Conservation (phyloP, 2,888 invertebrate species). For the Papilio protenor region DNA sequence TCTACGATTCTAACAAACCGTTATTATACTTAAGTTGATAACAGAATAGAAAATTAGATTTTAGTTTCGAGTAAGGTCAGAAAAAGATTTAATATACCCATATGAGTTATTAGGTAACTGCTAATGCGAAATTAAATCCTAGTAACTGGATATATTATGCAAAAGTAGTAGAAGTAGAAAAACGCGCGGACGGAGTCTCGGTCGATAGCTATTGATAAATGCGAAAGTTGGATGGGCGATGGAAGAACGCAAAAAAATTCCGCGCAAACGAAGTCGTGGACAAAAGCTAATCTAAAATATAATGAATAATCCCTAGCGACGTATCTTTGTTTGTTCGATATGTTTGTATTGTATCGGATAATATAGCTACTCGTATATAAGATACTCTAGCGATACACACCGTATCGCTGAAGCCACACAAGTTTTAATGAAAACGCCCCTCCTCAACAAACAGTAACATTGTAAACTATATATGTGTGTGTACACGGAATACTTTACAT, state of each 20-base stretch:
- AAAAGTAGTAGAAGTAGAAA: too few species aligned
- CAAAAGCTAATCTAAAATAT: background rate
- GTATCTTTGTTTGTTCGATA: background rate
- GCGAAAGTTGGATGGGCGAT: too few species aligned
- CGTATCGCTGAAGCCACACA: conserved; percentile 65
- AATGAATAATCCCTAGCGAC: background rate
- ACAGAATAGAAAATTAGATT: background rate
- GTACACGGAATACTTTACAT: conserved; percentile 39
- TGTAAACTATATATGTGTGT: conserved; percentile 27
- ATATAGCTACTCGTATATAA: conserved; percentile 23
- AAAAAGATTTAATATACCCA: background rate
- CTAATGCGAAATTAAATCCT: too few species aligned
- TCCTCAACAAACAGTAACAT: conserved; percentile 52
- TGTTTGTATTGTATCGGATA: background rate
- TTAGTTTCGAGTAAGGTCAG: background rate
- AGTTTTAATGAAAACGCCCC: conserved; percentile 78
- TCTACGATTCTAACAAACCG: conserved; percentile 29
- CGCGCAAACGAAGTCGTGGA: too few species aligned
- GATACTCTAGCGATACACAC: conserved; percentile 13
- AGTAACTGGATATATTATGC: too few species aligned
- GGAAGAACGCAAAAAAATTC: too few species aligned
- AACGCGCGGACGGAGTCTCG: too few species aligned
- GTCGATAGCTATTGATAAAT: too few species aligned
- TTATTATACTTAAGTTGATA: background rate
- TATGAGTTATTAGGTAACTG: too few species aligned